A percentile compares a stretch with the other conserved stretches of the same genome.
Evolutionary conservation across 2,797 vertebrate species (phyloP).

Genomic region (Lutjanus campechanus): DNA sequence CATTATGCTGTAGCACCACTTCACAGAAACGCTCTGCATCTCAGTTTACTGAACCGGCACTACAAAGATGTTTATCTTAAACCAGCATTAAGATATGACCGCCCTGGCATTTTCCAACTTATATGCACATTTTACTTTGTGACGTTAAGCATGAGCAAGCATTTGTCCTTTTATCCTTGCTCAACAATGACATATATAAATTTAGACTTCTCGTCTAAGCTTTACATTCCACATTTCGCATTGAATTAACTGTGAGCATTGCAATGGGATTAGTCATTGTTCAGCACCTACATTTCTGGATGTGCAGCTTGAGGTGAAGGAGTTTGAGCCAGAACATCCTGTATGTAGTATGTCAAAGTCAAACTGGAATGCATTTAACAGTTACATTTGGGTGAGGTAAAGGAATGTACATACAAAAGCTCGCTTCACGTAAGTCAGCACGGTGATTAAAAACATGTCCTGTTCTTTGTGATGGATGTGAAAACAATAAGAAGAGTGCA

Average conservation of each 20-base stretch:
- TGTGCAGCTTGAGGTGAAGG: slow-evolving; percentile 26
- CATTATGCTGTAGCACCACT: neutral
- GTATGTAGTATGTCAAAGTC: slow-evolving; percentile 23
- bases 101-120: slow-evolving; percentile 34
- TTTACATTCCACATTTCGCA: slow-evolving; percentile 53
- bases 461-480: neutral
- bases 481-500: neutral
- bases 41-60: slow-evolving; percentile 22
- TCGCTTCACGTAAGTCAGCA: neutral
- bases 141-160: neutral
- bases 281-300: slow-evolving; percentile 33
- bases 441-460: slow-evolving; percentile 14
- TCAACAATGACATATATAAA: slow-evolving; percentile 6
- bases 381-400: slow-evolving; percentile 28
- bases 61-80: slow-evolving; percentile 54
- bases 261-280: slow-evolving; percentile 24
- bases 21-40: slow-evolving; percentile 3
- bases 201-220: slow-evolving; percentile 27
- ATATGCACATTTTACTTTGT: slow-evolving; percentile 17
- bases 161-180: neutral
- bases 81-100: slow-evolving; percentile 13
- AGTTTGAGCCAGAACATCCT: slow-evolving; percentile 16
- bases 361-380: slow-evolving; percentile 32
- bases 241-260: slow-evolving; percentile 22
- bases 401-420: slow-evolving; percentile 9